A percentile compares a stretch with the other conserved stretches of the same genome.
phyloP scores from a whole-genome alignment of 37 sponge, comb jelly and placozoan species.

The Cliona cf. orientalis region DNA sequence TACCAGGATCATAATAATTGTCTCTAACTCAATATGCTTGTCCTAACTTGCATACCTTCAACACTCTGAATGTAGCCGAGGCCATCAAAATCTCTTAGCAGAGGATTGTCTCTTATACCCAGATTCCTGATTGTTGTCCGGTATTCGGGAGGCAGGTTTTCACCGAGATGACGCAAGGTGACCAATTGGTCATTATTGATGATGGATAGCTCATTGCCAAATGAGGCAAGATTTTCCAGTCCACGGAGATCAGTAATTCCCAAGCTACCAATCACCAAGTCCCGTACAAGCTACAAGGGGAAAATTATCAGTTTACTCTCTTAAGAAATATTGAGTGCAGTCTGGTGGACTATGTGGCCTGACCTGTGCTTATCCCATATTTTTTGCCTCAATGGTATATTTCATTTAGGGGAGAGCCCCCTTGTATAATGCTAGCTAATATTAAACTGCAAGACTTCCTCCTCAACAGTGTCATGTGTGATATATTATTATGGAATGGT shows the following conservation, averaged over 20 bases:
- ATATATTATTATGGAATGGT: neutral
- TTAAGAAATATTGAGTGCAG: neutral
- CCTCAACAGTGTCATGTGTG: neutral
- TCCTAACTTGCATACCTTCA: conserved; percentile 23
- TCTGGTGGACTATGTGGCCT: neutral
- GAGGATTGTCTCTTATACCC: conserved; percentile 32
- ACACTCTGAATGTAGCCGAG: conserved; percentile 31
- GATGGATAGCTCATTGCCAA: conserved; percentile 47
- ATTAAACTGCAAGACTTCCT: neutral
- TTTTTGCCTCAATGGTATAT: no score
- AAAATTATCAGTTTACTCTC: neutral
- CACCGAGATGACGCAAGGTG: conserved; percentile 51
- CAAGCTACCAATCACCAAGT: conserved; percentile 28
- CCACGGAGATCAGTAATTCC: conserved; percentile 43
- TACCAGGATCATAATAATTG: no score
- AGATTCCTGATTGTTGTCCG: conserved; percentile 18
- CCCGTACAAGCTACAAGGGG: conserved; percentile 25
- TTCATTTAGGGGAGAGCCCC: no score
- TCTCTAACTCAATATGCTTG: neutral
- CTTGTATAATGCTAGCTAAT: no score
- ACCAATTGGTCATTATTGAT: conserved; percentile 16
- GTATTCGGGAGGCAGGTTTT: conserved; percentile 43
- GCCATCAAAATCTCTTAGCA: conserved; percentile 44
- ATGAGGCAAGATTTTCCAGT: conserved; percentile 57
- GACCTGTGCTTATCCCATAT: neutral